Evolutionary conservation across 2,113 vertebrate species (phyloP).

Genomic region (Pelodiscus sinensis): DNA sequence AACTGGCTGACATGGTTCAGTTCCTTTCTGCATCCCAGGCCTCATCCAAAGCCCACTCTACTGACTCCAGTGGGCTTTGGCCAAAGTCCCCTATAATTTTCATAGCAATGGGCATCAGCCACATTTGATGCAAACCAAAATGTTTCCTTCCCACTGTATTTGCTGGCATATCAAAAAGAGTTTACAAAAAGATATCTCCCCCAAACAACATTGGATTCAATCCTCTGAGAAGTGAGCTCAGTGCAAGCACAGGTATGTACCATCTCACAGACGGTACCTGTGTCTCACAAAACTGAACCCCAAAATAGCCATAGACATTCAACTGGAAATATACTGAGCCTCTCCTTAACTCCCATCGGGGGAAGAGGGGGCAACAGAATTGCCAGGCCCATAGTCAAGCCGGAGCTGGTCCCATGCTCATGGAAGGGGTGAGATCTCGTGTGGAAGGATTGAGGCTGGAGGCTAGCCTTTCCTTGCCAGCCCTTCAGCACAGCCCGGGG

Average conservation of each 20-base stretch:
- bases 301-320: neutral
- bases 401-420: too few species aligned
- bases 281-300: neutral
- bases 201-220: neutral
- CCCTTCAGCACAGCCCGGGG: too few species aligned
- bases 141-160: constrained; percentile 6
- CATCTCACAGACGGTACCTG: neutral
- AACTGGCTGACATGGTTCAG: constrained; percentile 22
- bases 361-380: too few species aligned
- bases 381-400: too few species aligned
- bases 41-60: constrained; percentile 18
- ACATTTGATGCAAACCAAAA: constrained; percentile 44
- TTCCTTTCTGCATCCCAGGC: constrained; percentile 48
- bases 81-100: neutral
- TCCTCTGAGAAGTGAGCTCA: neutral
- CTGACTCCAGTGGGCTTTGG: neutral
- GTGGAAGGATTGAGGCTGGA: too few species aligned
- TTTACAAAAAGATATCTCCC: neutral
- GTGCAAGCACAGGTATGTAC: neutral
- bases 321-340: neutral
- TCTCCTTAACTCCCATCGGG: neutral
- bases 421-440: too few species aligned
- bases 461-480: too few species aligned
- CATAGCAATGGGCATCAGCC: neutral
- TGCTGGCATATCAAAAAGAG: neutral